phyloP scores from a whole-genome alignment of 2,888 invertebrate species.

The Plagodis dolabraria region DNA sequence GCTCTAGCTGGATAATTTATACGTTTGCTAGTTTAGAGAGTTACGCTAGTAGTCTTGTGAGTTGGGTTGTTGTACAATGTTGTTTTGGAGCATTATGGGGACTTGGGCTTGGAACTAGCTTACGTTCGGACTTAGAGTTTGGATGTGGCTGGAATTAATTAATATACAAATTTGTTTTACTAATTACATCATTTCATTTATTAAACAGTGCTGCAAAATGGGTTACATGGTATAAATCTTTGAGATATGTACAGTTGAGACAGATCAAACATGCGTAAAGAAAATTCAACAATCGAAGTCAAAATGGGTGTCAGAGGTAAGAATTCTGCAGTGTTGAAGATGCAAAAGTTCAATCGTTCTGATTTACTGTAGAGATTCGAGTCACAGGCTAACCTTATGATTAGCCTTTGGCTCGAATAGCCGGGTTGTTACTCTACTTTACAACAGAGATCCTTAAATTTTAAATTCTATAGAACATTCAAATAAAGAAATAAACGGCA shows the following conservation, averaged over 20 bases:
- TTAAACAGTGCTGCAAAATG: no score
- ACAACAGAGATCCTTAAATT: not conserved
- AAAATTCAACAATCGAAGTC: no score
- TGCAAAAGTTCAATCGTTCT: no score
- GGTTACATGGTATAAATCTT: no score
- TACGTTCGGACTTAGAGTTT: slow-evolving; percentile 1
- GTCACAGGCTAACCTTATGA: no score
- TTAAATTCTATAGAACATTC: slow-evolving; percentile 9
- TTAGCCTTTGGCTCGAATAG: no score
- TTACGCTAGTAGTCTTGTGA: slow-evolving; percentile 7
- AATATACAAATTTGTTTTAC: not conserved
- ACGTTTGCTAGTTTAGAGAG: slow-evolving; percentile 7
- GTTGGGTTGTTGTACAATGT: slow-evolving; percentile 3
- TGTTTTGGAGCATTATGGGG: slow-evolving; percentile 4
- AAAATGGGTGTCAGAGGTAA: no score
- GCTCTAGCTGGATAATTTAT: slow-evolving; percentile 24
- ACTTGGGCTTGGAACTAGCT: not conserved
- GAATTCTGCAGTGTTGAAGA: no score
- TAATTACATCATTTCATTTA: slow-evolving; percentile 4
- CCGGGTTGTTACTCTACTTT: no score
- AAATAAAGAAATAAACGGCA: slow-evolving; percentile 5
- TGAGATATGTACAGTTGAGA: no score
- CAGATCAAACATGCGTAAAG: no score
- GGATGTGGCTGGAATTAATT: not conserved
- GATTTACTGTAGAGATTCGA: no score